A percentile compares a stretch with the other conserved stretches of the same genome.
These are phyloP conservation scores for Alloplasta piceator DNA, from an alignment of 2,888 invertebrate species.

Conservation along the genomic window DNA sequence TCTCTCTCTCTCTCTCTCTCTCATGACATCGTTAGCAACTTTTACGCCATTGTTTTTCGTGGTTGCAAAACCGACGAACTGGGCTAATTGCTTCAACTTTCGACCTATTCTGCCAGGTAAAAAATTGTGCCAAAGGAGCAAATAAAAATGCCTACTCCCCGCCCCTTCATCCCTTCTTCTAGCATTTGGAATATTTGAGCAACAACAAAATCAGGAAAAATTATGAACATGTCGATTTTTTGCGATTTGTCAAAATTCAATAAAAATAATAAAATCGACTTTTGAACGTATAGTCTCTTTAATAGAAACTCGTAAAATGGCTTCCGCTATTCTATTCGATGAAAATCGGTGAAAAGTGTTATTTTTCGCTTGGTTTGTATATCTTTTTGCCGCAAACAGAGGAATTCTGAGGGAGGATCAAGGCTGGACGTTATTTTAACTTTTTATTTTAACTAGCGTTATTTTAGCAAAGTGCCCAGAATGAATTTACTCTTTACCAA, in stretches of 20 bases:
- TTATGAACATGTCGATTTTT: too few species aligned
- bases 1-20: conserved; percentile 50
- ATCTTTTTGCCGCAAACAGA: conserved; percentile 1
- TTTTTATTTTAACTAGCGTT: too few species aligned
- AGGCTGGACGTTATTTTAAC: too few species aligned
- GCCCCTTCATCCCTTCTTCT: conserved; percentile 3
- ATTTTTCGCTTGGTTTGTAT: background rate
- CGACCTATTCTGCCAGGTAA: conserved; percentile 71
- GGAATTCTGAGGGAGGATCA: background rate
- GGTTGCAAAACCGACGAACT: conserved; percentile 74
- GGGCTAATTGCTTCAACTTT: conserved; percentile 79
- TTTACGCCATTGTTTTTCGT: conserved; percentile 78
- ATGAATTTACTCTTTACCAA: too few species aligned
- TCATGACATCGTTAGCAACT: conserved; percentile 79
- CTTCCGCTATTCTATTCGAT: too few species aligned
- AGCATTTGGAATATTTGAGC: conserved; percentile 20
- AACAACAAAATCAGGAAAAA: conserved; percentile 15
- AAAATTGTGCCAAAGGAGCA: conserved; percentile 32
- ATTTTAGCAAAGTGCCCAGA: too few species aligned
- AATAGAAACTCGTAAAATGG: too few species aligned
- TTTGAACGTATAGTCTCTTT: too few species aligned
- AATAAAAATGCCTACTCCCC: too few species aligned
- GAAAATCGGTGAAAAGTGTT: background rate
- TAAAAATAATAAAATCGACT: too few species aligned
- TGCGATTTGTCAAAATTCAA: too few species aligned